Evolutionary conservation across 2,113 vertebrate species (phyloP).

Genomic region (Xiphias gladius): DNA sequence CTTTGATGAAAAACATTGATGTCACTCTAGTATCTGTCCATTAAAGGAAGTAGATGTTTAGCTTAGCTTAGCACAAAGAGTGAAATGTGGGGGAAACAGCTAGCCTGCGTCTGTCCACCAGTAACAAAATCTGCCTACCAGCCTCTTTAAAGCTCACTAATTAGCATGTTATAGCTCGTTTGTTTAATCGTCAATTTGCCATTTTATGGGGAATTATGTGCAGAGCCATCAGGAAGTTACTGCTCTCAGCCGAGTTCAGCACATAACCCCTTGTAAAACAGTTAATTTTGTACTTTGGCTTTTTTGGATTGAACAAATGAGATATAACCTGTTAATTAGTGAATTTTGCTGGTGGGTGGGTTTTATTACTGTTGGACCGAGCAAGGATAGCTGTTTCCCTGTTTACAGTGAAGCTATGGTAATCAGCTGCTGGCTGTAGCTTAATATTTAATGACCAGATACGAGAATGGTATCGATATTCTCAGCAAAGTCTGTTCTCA

Average conservation of each 20-base stretch:
- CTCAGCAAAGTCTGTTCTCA: background rate
- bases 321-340: background rate
- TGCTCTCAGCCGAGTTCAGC: background rate
- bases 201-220: background rate
- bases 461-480: background rate
- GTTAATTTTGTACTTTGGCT: background rate
- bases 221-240: background rate
- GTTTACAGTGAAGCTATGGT: slow-evolving; percentile 1
- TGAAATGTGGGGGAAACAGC: background rate
- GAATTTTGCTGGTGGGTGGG: no score
- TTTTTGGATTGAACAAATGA: background rate
- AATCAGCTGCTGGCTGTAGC: background rate
- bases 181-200: background rate
- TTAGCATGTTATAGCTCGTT: background rate
- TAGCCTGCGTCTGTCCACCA: no score
- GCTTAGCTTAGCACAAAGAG: background rate
- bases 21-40: background rate
- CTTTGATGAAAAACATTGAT: background rate
- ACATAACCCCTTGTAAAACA: background rate
- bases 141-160: background rate
- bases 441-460: background rate
- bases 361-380: background rate
- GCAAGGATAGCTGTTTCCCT: background rate
- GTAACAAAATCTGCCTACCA: background rate
- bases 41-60: background rate